phyloP scores from a whole-genome alignment of 2,797 vertebrate genomes.

The Scyliorhinus canicula region DNA sequence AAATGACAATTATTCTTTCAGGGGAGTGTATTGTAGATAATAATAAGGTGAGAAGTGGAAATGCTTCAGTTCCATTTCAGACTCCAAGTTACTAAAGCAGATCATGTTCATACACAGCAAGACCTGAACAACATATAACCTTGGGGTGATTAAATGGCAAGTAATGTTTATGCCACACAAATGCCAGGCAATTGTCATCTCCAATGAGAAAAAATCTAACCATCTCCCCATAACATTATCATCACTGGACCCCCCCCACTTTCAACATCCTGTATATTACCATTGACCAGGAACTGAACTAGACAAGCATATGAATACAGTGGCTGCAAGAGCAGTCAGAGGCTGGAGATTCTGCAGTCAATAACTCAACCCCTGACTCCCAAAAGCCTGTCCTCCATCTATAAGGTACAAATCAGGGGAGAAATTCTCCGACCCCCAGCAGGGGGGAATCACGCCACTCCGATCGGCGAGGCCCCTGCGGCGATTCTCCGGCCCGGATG shows the following conservation, averaged over 20 bases:
- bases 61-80: not conserved
- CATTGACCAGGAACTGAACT: no score
- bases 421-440: no score
- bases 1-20: no score
- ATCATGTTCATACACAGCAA: not conserved
- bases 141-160: not conserved
- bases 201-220: not conserved
- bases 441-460: no score
- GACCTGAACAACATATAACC: not conserved
- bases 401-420: not conserved
- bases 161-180: not conserved
- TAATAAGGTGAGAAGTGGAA: not conserved
- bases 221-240: not conserved
- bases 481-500: no score
- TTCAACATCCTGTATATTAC: not conserved
- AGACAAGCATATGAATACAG: no score
- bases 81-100: not conserved
- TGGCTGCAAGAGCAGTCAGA: not conserved
- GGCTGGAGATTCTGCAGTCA: not conserved
- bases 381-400: no score
- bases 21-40: no score
- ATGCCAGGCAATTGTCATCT: not conserved
- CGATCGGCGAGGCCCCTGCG: no score
- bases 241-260: not conserved
- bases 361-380: not conserved